phyloP scores from a whole-genome alignment of 2,888 invertebrate genomes.

The Nephrotoma appendiculata region DNA sequence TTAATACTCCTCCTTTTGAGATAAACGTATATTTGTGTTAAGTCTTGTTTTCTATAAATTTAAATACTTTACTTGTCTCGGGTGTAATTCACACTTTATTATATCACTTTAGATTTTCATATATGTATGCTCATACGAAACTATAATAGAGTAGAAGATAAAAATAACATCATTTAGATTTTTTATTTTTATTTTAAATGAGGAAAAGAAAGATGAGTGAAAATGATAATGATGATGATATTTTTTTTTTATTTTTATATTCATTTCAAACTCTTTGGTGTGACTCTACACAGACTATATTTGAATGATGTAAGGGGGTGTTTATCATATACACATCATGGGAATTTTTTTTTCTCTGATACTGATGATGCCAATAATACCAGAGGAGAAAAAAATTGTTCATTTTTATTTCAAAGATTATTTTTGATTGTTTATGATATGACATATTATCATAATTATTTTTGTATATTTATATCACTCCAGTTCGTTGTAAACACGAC shows the following conservation, averaged over 20 bases:
- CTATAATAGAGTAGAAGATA: not conserved
- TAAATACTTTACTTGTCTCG: not conserved
- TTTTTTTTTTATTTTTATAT: not conserved
- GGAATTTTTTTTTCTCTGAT: slow-evolving; percentile 1
- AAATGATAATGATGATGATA: slow-evolving; percentile 2
- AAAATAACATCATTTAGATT: not conserved
- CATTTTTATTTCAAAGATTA: slow-evolving; percentile 3
- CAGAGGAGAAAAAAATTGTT: not conserved
- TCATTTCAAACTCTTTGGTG: not conserved
- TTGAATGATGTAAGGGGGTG: slow-evolving; percentile 1
- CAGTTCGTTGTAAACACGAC: not conserved
- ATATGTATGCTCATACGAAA: not conserved
- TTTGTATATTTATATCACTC: not conserved
- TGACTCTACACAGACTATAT: not conserved
- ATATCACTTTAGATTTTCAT: not conserved
- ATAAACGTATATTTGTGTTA: not conserved
- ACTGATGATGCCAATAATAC: slow-evolving; percentile 3
- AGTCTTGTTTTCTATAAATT: not conserved
- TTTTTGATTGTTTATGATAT: not conserved
- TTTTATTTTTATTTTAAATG: not conserved
- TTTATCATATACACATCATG: not conserved
- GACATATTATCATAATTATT: not conserved
- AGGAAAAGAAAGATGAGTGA: slow-evolving; percentile 3
- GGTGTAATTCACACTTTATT: slow-evolving; percentile 1
- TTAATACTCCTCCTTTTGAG: not conserved